Base-by-base conservation (phyloP, 2,113 vertebrate genomes). In the Tor tambroides region DNA sequence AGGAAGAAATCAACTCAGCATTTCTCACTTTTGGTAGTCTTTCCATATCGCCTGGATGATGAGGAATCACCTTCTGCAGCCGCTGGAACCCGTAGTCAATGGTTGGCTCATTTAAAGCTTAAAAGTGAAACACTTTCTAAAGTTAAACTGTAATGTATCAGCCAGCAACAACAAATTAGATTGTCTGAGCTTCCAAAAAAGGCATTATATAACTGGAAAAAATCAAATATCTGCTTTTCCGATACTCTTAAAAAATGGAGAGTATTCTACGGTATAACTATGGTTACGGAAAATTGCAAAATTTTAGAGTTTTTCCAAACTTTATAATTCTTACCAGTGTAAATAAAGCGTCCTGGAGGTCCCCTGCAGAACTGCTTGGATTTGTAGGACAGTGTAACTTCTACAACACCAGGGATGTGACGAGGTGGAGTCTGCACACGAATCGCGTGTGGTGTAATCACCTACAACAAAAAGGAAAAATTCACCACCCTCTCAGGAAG, bases 281-380 rank as follows among this genome's bases (percentile, higher is more conserved):
- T 38, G 32, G 15, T 69, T 8, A 69, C 2, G 1, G 32, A 38
- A 72, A 71, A 35, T 32, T 67, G 26, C 14, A 1, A 30, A 0
- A 7, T 19, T 17, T 15, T 15, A 2, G 14, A 3, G 12, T 30
- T 8, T 9, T 32, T 35, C 7, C 21, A 14, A 56, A 72, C 26
- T 46, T 1, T 26, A 11, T 61, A 2, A 63, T 46, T 32, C 92
- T 96, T 75, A 97, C 96, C 96, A 0, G 96, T 97, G 92, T 96
- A 97, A 93, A 96, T 95, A 6, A 97, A 96, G 74, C 96, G 93
- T 77, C 96, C 96, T 0, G 96, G 96, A 91, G 96, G 95, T 87
- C 96, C 96, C 94, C 96, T 97, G 90, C 96, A 97, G 95, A 97
- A 96, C 92, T 95, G 96, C 93, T 96, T 97, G 89, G 96, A 96